Percentiles rank a stretch among this genome's conserved stretches.
Evolutionary conservation across 2,113 vertebrate species (phyloP).

Genomic region (Malurus elegans): DNA sequence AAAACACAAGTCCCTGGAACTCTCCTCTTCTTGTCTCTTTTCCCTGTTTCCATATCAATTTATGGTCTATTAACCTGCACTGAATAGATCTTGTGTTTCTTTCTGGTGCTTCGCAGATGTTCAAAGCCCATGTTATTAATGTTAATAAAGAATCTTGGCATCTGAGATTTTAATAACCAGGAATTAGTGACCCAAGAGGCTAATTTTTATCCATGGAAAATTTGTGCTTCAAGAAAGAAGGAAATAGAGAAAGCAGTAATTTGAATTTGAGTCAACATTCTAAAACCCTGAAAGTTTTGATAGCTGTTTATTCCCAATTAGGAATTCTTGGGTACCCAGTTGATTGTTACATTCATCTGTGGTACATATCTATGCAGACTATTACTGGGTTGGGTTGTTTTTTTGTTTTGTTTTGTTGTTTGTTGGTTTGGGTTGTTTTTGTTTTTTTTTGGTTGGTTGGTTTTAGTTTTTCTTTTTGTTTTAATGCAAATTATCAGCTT

Average conservation of each 20-base stretch:
- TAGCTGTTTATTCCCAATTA: neutral
- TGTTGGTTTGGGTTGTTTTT: neutral
- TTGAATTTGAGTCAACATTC: neutral
- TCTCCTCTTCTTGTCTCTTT: neutral
- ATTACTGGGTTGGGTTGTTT: fast-evolving
- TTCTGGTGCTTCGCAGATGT: neutral
- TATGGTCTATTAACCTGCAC: neutral
- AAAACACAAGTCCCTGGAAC: neutral
- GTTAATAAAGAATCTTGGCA: neutral
- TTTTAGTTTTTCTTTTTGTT: too few relatives aligned
- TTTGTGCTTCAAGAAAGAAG: neutral
- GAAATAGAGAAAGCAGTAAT: neutral
- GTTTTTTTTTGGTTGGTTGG: neutral
- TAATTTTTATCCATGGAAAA: neutral
- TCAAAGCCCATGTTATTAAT: neutral
- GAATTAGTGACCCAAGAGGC: neutral
- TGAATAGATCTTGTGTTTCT: neutral
- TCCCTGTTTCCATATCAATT: neutral
- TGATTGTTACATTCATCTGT: neutral
- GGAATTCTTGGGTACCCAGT: neutral
- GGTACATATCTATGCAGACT: neutral
- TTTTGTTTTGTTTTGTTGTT: neutral
- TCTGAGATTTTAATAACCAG: neutral
- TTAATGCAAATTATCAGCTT: neutral
- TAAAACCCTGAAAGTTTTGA: neutral